Evolutionary conservation across 2,888 invertebrate genomes (phyloP).

Genomic region (Hirtodrosophila confusa): DNA sequence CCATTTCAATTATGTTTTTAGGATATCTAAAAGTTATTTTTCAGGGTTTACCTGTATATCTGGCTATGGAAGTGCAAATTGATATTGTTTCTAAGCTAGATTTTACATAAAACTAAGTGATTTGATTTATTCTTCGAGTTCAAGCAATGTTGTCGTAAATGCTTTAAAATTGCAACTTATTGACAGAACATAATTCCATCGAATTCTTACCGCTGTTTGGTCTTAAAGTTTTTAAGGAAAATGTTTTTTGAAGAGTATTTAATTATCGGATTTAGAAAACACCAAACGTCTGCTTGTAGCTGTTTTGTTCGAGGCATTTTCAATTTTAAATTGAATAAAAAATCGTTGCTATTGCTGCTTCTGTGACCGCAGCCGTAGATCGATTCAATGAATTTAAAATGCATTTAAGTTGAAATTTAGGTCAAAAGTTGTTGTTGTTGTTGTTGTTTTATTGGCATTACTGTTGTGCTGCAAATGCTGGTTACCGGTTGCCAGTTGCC

Average conservation of each 20-base stretch:
- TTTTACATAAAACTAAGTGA: too few relatives aligned
- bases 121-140: too few relatives aligned
- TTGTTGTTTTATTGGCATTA: conserved; percentile 54
- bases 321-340: conserved; percentile 66
- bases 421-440: conserved; percentile 59
- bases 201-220: too few relatives aligned
- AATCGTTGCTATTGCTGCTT: conserved; percentile 42
- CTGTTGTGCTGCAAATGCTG: conserved; percentile 41
- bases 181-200: too few relatives aligned
- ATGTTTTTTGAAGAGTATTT: conserved; percentile 21
- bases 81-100: too few relatives aligned
- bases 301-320: conserved; percentile 39
- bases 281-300: conserved; percentile 18
- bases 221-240: too few relatives aligned
- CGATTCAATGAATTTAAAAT: conserved; percentile 78
- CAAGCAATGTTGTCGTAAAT: too few relatives aligned
- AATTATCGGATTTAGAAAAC: conserved; percentile 5
- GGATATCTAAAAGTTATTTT: too few relatives aligned
- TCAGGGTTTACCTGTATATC: too few relatives aligned
- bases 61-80: too few relatives aligned
- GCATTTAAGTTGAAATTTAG: conserved; percentile 76
- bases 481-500: conserved; percentile 49
- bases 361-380: conserved; percentile 58
- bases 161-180: too few relatives aligned
- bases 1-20: too few relatives aligned